Evolutionary conservation across 1,140 invertebrate species (phyloP).

Genomic region (Scylla paramamosain): DNA sequence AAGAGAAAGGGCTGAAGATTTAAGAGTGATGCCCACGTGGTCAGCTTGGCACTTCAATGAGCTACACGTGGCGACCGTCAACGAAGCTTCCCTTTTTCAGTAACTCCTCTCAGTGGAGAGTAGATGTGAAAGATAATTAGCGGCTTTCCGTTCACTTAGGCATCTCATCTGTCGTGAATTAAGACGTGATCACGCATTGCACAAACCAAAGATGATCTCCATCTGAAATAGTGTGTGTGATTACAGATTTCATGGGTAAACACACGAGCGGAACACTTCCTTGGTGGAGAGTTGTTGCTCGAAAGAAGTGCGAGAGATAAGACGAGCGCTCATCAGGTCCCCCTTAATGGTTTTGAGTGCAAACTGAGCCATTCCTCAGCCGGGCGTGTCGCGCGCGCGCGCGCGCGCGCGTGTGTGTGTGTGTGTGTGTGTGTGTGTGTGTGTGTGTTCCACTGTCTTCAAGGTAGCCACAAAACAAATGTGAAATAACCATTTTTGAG

Average conservation of each 20-base stretch:
- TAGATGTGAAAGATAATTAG: not conserved
- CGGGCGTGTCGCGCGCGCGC: too few relatives aligned
- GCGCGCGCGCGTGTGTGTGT: not conserved
- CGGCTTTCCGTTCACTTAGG: not conserved
- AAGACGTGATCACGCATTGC: too few relatives aligned
- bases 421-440: not conserved
- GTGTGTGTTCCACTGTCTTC: not conserved
- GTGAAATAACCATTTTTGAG: not conserved
- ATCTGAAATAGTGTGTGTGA: too few relatives aligned
- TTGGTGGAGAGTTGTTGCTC: too few relatives aligned
- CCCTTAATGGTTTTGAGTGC: too few relatives aligned
- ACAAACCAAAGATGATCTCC: too few relatives aligned
- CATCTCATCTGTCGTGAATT: not conserved
- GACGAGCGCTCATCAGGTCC: too few relatives aligned
- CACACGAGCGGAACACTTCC: too few relatives aligned
- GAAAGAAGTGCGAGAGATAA: too few relatives aligned
- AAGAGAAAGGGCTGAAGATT: not conserved
- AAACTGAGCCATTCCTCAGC: too few relatives aligned
- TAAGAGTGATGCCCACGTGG: not conserved
- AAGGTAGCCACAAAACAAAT: not conserved
- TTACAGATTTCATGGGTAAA: too few relatives aligned
- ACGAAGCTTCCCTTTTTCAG: not conserved
- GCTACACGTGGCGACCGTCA: not conserved
- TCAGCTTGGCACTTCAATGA: not conserved
- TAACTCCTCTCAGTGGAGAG: not conserved